Percentiles rank a stretch among this genome's conserved stretches.
phyloP scores from a whole-genome alignment of 2,888 invertebrate genomes.

The Cosmopolites sordidus region DNA sequence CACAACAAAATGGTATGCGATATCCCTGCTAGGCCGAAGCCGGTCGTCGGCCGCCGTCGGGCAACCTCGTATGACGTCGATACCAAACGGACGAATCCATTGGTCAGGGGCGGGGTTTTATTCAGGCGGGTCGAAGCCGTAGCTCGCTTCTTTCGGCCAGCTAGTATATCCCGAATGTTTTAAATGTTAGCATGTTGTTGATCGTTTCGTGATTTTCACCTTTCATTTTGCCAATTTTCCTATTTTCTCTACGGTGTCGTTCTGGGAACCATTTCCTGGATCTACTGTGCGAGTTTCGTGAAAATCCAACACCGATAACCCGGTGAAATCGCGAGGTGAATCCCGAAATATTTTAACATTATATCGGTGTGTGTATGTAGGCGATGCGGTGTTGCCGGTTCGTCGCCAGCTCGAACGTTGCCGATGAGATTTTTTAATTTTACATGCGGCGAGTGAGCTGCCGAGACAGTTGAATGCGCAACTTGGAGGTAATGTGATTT shows the following conservation, averaged over 20 bases:
- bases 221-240: conserved; percentile 29
- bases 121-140: conserved; percentile 43
- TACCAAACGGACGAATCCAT: conserved; percentile 34
- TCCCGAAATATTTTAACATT: conserved; percentile 43
- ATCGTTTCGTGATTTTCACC: conserved; percentile 32
- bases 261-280: conserved; percentile 14
- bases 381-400: conserved; percentile 41
- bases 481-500: conserved; percentile 42
- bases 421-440: conserved; percentile 29
- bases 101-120: conserved; percentile 42
- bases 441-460: conserved; percentile 17
- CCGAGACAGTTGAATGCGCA: conserved; percentile 44
- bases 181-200: conserved; percentile 36
- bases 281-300: conserved; percentile 36
- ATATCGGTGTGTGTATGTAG: conserved; percentile 41
- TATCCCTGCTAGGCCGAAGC: conserved; percentile 33
- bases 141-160: conserved; percentile 31
- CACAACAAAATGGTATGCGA: conserved; percentile 45
- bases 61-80: conserved; percentile 40
- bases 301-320: conserved; percentile 33
- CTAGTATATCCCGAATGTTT: conserved; percentile 37
- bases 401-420: conserved; percentile 29
- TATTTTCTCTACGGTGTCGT: conserved; percentile 33
- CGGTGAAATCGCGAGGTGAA: conserved; percentile 33
- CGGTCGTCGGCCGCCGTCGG: conserved; percentile 32